Evolutionary conservation across 2,797 vertebrate genomes (phyloP).

Genomic region (Ctenopoma multispine): DNA sequence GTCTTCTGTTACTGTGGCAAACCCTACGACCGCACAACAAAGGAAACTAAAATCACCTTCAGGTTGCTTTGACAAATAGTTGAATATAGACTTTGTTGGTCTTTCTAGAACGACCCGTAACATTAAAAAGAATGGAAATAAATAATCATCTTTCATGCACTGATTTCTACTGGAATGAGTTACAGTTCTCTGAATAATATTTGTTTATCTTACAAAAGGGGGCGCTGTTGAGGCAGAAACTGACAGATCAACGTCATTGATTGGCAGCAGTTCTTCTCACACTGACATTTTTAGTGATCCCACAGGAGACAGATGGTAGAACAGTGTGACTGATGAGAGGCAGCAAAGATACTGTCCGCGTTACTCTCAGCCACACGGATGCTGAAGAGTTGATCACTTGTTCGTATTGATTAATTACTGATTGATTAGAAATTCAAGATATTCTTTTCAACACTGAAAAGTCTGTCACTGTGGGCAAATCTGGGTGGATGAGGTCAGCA

Average conservation of each 20-base stretch:
- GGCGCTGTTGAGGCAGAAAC: constrained; percentile 78
- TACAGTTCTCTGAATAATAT: constrained; percentile 4
- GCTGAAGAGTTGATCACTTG: background rate
- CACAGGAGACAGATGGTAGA: constrained; percentile 30
- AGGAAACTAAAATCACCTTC: background rate
- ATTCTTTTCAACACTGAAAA: constrained; percentile 8
- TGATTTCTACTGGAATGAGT: background rate
- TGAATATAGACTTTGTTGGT: background rate
- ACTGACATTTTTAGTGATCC: constrained; percentile 47
- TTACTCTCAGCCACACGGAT: constrained; percentile 5
- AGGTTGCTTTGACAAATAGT: background rate
- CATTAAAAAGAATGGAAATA: background rate
- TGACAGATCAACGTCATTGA: constrained; percentile 24
- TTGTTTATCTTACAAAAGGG: constrained; percentile 63
- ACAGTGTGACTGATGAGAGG: constrained; percentile 14
- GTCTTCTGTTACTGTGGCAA: background rate
- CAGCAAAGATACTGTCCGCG: background rate
- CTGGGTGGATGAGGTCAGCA: constrained; percentile 7
- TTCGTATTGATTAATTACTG: constrained; percentile 1
- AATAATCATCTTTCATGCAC: background rate
- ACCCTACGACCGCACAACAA: background rate
- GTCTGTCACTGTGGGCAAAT: background rate
- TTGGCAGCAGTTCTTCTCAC: constrained; percentile 35
- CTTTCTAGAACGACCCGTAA: background rate
- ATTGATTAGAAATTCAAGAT: constrained; percentile 10